Evolutionary conservation across 1,140 invertebrate genomes (phyloP).

Genomic region (Melanaphis sacchari): DNA sequence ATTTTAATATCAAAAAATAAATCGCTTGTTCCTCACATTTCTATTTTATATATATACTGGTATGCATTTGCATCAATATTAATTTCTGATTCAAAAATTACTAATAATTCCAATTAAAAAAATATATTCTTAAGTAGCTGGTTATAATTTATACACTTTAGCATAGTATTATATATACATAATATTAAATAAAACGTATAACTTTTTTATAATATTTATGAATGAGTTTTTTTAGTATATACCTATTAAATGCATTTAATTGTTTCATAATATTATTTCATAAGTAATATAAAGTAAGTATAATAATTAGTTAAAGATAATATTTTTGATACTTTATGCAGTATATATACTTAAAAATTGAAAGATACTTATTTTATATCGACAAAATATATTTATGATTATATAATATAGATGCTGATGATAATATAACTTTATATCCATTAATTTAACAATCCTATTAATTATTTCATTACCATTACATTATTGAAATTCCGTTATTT

Average conservation of each 20-base stretch:
- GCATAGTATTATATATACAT: not conserved
- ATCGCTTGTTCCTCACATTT: not conserved
- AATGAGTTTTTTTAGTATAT: not conserved
- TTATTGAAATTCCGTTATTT: not conserved
- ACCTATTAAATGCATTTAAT: not conserved
- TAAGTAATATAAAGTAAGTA: not conserved
- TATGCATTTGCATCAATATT: not conserved
- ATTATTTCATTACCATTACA: not conserved
- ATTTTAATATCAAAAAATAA: not conserved
- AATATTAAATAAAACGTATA: not conserved
- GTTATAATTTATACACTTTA: not conserved
- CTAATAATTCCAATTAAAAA: not conserved
- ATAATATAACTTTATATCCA: not conserved
- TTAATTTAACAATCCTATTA: not conserved
- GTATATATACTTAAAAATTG: not conserved
- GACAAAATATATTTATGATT: not conserved
- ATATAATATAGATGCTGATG: not conserved
- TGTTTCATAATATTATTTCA: not conserved
- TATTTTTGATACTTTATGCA: not conserved
- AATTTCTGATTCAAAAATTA: not conserved
- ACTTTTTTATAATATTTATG: not conserved
- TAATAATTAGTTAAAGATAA: too few relatives aligned
- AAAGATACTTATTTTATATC: not conserved
- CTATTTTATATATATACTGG: not conserved
- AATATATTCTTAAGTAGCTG: not conserved